Evolutionary conservation across 2,888 invertebrate genomes (phyloP), one percentile per base, ranked within the genome.

Genomic region (Limnephilus rhombicus): DNA sequence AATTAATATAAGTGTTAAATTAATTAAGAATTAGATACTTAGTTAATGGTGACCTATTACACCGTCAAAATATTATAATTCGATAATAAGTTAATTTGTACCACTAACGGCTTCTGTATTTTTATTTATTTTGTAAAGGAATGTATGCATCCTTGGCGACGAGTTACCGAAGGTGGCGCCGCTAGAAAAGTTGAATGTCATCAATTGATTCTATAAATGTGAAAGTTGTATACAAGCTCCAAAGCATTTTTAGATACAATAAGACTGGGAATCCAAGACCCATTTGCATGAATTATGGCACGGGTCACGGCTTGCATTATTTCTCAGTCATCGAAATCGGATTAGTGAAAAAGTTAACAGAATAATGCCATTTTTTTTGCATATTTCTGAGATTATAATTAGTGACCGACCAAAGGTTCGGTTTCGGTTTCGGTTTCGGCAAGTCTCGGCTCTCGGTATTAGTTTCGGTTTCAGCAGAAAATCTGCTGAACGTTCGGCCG

Each of bases 231-330:
- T 68, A 68, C 68, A 2, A 68, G 7, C n/a, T 68, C 68, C 68
- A 68, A 24, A 68, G 68, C 68, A n/a, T 68, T 68, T 68, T 68
- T 68, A 68, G 68, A 68, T 68, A 68, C n/a, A 82, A 34, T 82
- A 4, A 31, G 34, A 68, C 82, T 82, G 13, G 18, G 34, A 82
- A 82, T 31, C 82, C 82, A 82, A 49, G 86, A 45, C 86, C 86
- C 12, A 86, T 86, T 86, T 86, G 45, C 86, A 86, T 86, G 29
- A 86, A 86, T 86, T 86, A 86, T 49, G 24, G 24, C n/a, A 53
- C 45, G 45, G 86, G 86, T 86, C 86, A 86, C n/a, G 86, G 86
- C 15, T 45, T 86, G 86, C 86, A 29, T 53, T 68, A 29, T 86
- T 34, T 85, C 85, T 41, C 24, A n/a, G 34, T 85, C 37, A 85